Base-by-base conservation (phyloP, 2,888 invertebrate species). In the Tetramorium bicarinatum region DNA sequence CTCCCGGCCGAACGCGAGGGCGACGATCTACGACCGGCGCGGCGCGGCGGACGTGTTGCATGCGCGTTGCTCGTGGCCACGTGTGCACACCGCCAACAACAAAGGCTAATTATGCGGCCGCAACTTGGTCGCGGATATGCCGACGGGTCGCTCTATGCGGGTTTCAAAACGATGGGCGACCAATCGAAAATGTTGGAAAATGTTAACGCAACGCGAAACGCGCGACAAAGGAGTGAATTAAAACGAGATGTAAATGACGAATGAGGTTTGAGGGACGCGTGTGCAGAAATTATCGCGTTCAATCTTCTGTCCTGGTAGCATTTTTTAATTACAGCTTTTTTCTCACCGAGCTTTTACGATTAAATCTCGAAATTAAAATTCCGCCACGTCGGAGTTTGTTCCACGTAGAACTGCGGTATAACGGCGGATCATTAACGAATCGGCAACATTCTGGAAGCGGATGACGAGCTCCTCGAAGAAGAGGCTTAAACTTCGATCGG, bases 1-100 rank as follows among this genome's bases (percentile, higher is more conserved):
- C 34, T 4, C 29, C 41, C 54, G 44, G 21, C 56, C 69, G 47
- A 29, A 44, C 11, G 44, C 29, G 25, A 47, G 21, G 25, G 18
- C 67, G 41, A 59, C 67, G n/a, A 18, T 47, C 38, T 56, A 25
- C 44, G 49, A 59, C 44, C 59, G 69, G 29, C 29, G 29, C 29
- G 29, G 29, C 29, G 29, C 29, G 29, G 64, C n/a, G 25, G 71
- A 49, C 72, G 66, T 54, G 49, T 44, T 61, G 61, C 80, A 74
- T 72, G 77, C 59, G 72, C 13, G 52, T 56, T 41, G 44, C 62
- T 29, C 56, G 64, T 49, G n/a, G 44, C 69, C 84, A 80, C 61
- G 56, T 62, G 56, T 64, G 4, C 29, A 21, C 29, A 21, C 29
- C 21, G 13, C 25, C 34, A 49, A 59, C 44, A 62, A 54, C 56